Base-by-base conservation (phyloP, 2,113 vertebrate species). In the Tetraodon nigroviridis region DNA sequence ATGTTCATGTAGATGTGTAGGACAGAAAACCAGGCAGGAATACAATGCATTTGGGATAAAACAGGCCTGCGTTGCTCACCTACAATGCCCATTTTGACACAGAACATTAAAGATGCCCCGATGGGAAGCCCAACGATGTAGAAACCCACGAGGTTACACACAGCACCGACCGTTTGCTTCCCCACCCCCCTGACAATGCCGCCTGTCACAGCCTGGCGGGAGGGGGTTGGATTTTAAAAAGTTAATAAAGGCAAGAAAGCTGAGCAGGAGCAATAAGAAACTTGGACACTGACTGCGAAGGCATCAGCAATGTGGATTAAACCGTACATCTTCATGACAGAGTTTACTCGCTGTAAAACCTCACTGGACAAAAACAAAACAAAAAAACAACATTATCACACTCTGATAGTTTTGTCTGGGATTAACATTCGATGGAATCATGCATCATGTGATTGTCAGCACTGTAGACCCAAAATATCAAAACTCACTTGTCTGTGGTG, bases 111-210 rank as follows among this genome's bases (percentile, higher is more conserved):
- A 32, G 89, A 84, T 0, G 74, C 76, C 58, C 85, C 92, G 50
- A 93, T 66, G 1, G 93, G 93, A 49, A 95, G 73, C 10, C 92
- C 91, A 1, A 93, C 51, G 0, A 83, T 51, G 0, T 96, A 94
- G 69, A 89, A 94, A 50, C 83, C 64, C 24, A 91, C 4, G 0
- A 89, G 64, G 0, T 89, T 92, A 24, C 84, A 83, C 40, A 91
- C 44, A 18, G 92, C 93, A 0, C 94, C 93, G 0, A 93, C 72
- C 53, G 79, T 86, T 75, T 93, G 93, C 83, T 89, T 93, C 52
- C 93, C 93, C 0, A 89, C 77, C 5, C 93, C 94, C 64, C 92
- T 87, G 53, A 94, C 79, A 48, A 96, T 83, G 4, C 92, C 91
- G 0, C 89, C 69, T 1, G 75, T 88, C 55, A 93, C 78, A 0